Base-by-base conservation (phyloP, 2,888 invertebrate genomes). In the Drosophila pegasa region DNA sequence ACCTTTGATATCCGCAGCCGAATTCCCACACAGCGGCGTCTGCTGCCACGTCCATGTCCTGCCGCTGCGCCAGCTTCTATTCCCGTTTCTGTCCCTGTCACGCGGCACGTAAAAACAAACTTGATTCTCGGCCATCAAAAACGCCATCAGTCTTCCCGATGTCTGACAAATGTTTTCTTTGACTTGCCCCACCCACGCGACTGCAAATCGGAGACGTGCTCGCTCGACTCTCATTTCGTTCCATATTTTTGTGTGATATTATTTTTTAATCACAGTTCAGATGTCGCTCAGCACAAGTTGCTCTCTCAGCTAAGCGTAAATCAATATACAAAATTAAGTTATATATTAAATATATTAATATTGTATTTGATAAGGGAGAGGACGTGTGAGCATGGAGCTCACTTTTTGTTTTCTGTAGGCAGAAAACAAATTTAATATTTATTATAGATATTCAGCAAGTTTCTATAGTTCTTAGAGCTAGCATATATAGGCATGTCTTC, bases 111-210 rank as follows among this genome's bases (percentile, higher is more conserved):
- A 87, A 88, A 87, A 81, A 80, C 87, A 88, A 87, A 88, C 86
- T 88, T 88, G 86, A 87, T 87, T 88, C 81, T 85, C 82, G 86
- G 73, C 87, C 86, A 87, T 87, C 86, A 88, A 88, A 86, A 87
- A 69, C 55, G 87, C 87, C 86, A 87, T 87, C 80, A 76, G 88
- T 87, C 86, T 87, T 85, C 41, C 41, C 76, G 31, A 79, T 80
- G 75, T 71, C 83, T 79, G 83, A 88, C 79, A 83, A 88, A 80
- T 87, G 87, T 73, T 83, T 77, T 64, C 83, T 83, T 85, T 78
- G 83, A 82, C 86, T 87, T 78, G 55, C 60, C 48, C 41, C 20
- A 12, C 48, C 45, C 47, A 16, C 29, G 7, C 5, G 25, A 16
- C 20, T 8, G 45, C 68, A 66, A 70, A 70, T 71, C 66, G 66